These are phyloP conservation scores for Bombus superbus DNA, from an alignment of 1,140 invertebrate genomes.

Conservation along the genomic window DNA sequence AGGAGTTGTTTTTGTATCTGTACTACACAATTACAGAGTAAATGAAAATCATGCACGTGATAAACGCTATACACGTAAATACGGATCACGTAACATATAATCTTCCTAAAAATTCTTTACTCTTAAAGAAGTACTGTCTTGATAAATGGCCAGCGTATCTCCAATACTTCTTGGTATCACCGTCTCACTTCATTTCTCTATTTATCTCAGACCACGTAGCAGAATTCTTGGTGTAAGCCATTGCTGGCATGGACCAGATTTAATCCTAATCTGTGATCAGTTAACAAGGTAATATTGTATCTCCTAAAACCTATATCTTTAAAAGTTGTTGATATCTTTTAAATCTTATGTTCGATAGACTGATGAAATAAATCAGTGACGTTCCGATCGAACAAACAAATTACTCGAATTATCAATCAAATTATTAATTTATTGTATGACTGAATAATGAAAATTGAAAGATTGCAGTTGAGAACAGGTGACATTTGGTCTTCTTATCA, in stretches of 20 bases:
- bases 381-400: neutral
- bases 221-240: neutral
- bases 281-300: neutral
- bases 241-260: neutral
- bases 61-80: no score
- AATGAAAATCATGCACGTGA: neutral
- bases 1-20: constrained; percentile 21
- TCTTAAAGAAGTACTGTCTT: neutral
- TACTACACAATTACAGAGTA: neutral
- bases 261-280: neutral
- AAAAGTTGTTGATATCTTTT: neutral
- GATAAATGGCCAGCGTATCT: neutral
- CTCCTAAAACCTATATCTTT: neutral
- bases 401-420: neutral
- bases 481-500: neutral
- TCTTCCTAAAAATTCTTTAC: neutral
- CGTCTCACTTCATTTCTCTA: neutral
- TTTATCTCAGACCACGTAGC: neutral
- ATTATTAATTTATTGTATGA: neutral
- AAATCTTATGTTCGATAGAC: neutral
- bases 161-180: neutral
- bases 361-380: neutral
- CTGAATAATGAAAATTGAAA: neutral
- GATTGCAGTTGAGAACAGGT: neutral
- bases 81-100: neutral